Evolutionary conservation across 2,797 vertebrate genomes (phyloP), one percentile per base, ranked within the genome.

Genomic region (Megaceryle alcyon): DNA sequence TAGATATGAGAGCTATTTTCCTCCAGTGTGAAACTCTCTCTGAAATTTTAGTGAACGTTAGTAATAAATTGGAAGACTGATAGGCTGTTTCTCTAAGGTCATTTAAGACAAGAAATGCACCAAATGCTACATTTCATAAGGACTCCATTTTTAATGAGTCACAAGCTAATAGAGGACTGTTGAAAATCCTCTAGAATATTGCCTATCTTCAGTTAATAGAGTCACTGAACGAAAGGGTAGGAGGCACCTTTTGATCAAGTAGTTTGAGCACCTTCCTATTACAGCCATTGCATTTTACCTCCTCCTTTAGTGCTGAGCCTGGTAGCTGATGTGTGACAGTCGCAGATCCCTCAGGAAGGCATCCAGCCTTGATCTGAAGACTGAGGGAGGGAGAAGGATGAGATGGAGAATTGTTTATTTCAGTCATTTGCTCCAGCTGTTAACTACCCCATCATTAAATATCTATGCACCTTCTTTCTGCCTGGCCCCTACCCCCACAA

Each of bases 401-500:
- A 86, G 51, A 25, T 53, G 21, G 46, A 88, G 44, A 85, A 46
- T 26, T 49, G 29, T 39, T 91, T 75, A 25, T 61, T 76, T 76
- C 66, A 63, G 83, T 83, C 10, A 28, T 54, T 73, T 81, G 19
- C 56, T 92, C 29, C 68, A 85, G 28, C 78, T 75, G 12, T 77
- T 84, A 60, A 35, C 28, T 25, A 77, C 8, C 39, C 22, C 48
- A 35, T 68, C 60, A 54, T 85, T 86, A 94, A 89, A 88, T 63
- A 75, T 57, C 60, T 31, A 3, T 44, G 25, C 20, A 68, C 7
- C 19, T 57, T 60, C 29, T 63, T 53, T 65, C 43, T 3, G 2
- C 4, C 7, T 7, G 13, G 2, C 5, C 18, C 22, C 25, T 29
- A 1, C 10, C 15, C 37, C 14, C 1, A 0, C 44, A 66, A 28